These are phyloP conservation scores for Drosophila aff. DNA, from an alignment of 1,140 invertebrate genomes.

Conservation along the genomic window DNA sequence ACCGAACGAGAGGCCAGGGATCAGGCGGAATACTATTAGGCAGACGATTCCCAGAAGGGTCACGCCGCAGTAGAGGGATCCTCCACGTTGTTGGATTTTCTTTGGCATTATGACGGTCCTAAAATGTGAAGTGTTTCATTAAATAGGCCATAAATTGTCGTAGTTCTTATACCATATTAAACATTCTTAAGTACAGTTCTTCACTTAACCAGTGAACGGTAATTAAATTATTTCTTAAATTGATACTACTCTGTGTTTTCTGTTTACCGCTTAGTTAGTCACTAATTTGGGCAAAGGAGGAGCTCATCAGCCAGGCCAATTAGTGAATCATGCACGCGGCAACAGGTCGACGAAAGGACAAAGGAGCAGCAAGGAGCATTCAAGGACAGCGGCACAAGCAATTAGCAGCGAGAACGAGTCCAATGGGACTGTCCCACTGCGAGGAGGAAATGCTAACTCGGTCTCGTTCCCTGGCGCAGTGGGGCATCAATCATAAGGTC, in stretches of 20 bases:
- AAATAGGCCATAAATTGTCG: too few relatives aligned
- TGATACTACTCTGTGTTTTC: neutral
- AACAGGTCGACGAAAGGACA: slow-evolving; percentile 37
- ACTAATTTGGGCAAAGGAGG: slow-evolving; percentile 14
- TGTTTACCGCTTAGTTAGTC: slow-evolving; percentile 9
- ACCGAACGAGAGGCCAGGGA: slow-evolving; percentile 60
- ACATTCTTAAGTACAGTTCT: neutral
- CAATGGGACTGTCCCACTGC: slow-evolving; percentile 25
- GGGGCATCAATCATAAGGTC: slow-evolving; percentile 72
- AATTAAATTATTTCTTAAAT: slow-evolving; percentile 4
- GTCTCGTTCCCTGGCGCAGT: slow-evolving; percentile 10
- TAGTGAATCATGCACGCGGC: slow-evolving; percentile 31
- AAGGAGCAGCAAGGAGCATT: slow-evolving; percentile 7
- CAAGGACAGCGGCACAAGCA: slow-evolving; percentile 31
- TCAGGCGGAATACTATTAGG: slow-evolving; percentile 54
- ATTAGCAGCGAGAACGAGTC: slow-evolving; percentile 40
- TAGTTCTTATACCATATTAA: neutral
- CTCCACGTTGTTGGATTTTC: slow-evolving; percentile 43
- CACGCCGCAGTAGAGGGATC: slow-evolving; percentile 62
- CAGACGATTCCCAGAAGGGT: slow-evolving; percentile 56
- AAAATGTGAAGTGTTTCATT: neutral
- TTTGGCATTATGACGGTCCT: slow-evolving; percentile 53
- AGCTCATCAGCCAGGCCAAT: neutral
- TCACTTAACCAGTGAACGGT: neutral
- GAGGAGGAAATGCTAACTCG: slow-evolving; percentile 4